These are phyloP conservation scores for Megalops cyprinoides DNA, from an alignment of 2,797 vertebrate genomes.

Conservation along the genomic window DNA sequence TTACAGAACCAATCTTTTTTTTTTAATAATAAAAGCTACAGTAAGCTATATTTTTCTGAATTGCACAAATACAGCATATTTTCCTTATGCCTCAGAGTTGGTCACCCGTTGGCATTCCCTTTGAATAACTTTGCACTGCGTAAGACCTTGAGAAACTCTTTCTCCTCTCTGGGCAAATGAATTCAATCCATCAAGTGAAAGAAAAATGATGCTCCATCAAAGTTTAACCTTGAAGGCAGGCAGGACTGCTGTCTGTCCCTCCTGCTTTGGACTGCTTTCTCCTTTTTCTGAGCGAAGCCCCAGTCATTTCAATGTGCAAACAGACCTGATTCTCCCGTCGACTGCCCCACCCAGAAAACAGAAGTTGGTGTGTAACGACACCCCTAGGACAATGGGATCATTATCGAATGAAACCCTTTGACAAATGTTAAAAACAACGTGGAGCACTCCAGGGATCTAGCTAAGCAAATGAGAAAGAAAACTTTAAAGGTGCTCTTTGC, in stretches of 20 bases:
- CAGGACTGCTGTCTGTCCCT: not conserved
- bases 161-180: not conserved
- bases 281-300: not conserved
- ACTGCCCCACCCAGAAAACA: not conserved
- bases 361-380: not conserved
- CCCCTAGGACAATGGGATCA: not conserved
- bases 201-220: not conserved
- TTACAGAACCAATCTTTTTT: not conserved
- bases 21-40: not conserved
- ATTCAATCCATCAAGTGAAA: slow-evolving; percentile 11
- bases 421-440: not conserved
- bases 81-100: not conserved
- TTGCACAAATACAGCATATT: slow-evolving; percentile 7
- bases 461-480: not conserved
- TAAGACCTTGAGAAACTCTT: slow-evolving; percentile 25
- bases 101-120: not conserved
- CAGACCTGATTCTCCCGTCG: slow-evolving; percentile 10
- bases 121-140: not conserved
- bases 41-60: not conserved
- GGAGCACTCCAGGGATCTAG: not conserved
- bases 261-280: not conserved
- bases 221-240: not conserved
- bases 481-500: not conserved
- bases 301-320: not conserved
- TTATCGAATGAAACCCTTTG: slow-evolving; percentile 11